These are phyloP conservation scores for Lamprotornis superbus DNA, from an alignment of 2,113 vertebrate species.

Conservation along the genomic window DNA sequence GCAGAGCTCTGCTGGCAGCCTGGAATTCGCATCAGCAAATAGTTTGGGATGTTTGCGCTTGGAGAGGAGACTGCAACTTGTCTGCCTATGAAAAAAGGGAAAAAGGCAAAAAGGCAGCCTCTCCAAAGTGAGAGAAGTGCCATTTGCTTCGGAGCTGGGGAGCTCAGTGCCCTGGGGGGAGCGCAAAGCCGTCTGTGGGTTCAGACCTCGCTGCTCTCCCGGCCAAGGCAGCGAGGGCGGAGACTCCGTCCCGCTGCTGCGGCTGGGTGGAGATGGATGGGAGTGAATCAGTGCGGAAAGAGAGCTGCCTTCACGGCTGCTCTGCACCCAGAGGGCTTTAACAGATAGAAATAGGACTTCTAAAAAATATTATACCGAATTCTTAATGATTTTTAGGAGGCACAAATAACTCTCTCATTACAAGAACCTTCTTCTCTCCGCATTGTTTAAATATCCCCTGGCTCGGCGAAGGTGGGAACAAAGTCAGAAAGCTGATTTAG, in stretches of 20 bases:
- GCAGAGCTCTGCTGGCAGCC: not conserved
- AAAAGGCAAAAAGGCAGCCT: not conserved
- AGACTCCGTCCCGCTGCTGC: rapidly evolving
- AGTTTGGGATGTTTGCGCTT: not conserved
- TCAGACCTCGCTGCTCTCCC: rapidly evolving
- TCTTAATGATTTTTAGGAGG: not conserved
- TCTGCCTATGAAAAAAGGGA: not conserved
- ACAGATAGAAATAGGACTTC: not conserved
- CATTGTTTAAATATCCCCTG: not conserved
- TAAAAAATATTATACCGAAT: not conserved
- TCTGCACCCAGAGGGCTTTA: not conserved
- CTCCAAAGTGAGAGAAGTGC: not conserved
- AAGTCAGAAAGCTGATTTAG: not conserved
- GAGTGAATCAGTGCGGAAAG: not conserved
- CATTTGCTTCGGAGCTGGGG: rapidly evolving
- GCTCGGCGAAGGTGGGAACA: not conserved
- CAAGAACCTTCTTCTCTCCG: not conserved
- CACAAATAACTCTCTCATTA: not conserved
- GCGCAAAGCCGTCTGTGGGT: not conserved
- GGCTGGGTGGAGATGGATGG: rapidly evolving
- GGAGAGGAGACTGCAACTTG: not conserved
- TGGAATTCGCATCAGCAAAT: not conserved
- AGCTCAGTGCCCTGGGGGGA: no score
- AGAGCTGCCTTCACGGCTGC: not conserved
- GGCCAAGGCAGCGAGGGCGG: rapidly evolving